Evolutionary conservation across 2,888 invertebrate genomes (phyloP), one percentile per base, ranked within the genome.

Genomic region (Helicoverpa assulta): DNA sequence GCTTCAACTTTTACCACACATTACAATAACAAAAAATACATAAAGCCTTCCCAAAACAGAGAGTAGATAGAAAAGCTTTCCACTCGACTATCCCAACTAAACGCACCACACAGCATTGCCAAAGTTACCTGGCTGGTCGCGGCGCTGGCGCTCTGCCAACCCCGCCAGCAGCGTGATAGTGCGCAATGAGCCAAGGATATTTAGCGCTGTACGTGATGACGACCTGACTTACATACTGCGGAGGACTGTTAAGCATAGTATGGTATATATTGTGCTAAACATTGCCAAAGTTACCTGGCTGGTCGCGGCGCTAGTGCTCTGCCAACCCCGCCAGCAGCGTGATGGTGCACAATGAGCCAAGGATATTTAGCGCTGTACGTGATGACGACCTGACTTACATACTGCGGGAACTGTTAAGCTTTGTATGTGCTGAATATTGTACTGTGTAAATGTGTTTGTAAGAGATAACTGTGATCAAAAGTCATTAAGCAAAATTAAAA

Each of bases 91-190:
- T 55, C 61, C 50, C 12, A 43, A 18, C 1, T 56, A 33, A 82
- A 80, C 70, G 70, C 57, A 59, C 70, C 71, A 67, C 55, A 26
- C 47, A 76, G 47, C 50, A 56, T 60, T 67, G 62, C 70, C 66
- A 69, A 62, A 80, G 85, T 84, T 85, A 85, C 85, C 85, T 85
- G 83, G 73, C 76, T 75, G 54, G 73, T 76, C 72, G 76, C 71
- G 63, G 74, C 61, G 68, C 76, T 83, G 83, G 83, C 84, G 52
- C 52, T 12, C 18, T 21, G 84, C 83, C 83, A 83, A 70, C 73
- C 70, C 84, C 70, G 71, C 70, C 70, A 67, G 71, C 69, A 67
- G 72, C 82, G 71, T 80, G 83, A 83, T 83, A 76, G 76, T 57
- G 66, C 58, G 82, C 84, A 84, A 84, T 74, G 82, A 76, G 78